Conservation (phyloP, 2,113 vertebrate genomes). For the Thamnaconus septentrionalis region DNA sequence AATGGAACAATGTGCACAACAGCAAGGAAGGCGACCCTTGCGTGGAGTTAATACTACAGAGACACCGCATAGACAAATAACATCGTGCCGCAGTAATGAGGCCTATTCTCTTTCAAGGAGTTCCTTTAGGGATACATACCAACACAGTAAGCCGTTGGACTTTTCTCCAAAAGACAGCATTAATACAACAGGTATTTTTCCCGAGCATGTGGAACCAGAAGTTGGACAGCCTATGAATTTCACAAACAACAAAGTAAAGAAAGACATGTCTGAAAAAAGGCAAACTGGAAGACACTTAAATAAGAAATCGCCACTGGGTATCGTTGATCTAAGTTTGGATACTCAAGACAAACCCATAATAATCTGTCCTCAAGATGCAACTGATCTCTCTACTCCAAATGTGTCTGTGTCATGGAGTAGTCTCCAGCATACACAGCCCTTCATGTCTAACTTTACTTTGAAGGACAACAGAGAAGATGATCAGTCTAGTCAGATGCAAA, state of each 20-base stretch:
- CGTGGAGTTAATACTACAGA: slow-evolving; percentile 39
- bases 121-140: slow-evolving; percentile 45
- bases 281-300: slow-evolving; percentile 34
- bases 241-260: slow-evolving; percentile 76
- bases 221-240: slow-evolving; percentile 84
- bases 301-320: slow-evolving; percentile 55
- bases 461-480: slow-evolving; percentile 10
- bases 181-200: slow-evolving; percentile 31
- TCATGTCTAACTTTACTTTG: background rate
- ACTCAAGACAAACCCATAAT: slow-evolving; percentile 29
- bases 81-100: slow-evolving; percentile 34
- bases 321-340: slow-evolving; percentile 80
- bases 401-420: slow-evolving; percentile 6
- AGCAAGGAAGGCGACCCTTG: slow-evolving; percentile 33
- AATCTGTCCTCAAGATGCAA: slow-evolving; percentile 28
- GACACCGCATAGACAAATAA: slow-evolving; percentile 38
- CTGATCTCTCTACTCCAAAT: slow-evolving; percentile 52
- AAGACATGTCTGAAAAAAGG: slow-evolving; percentile 73
- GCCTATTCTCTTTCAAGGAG: slow-evolving; percentile 22
- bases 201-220: slow-evolving; percentile 66
- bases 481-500: slow-evolving; percentile 17
- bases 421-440: slow-evolving; percentile 21
- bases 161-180: slow-evolving; percentile 78
- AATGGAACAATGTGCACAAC: slow-evolving; percentile 37
- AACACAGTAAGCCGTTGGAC: slow-evolving; percentile 80